phyloP scores from a whole-genome alignment of 35 echinoderm and acorn worm genomes.

The Hemicentrotus pulcherrimus region DNA sequence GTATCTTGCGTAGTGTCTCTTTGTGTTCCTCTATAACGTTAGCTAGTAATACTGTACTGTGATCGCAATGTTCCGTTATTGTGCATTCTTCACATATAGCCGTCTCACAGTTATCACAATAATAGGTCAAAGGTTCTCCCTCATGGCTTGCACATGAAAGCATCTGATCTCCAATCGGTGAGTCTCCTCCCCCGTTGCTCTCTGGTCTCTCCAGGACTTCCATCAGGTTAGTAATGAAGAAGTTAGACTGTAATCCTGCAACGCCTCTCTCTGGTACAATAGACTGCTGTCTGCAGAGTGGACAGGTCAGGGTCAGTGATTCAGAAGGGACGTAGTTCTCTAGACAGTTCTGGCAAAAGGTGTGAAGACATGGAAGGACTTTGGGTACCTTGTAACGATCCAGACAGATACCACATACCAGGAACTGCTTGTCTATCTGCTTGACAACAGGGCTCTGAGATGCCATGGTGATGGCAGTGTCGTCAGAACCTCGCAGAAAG shows the following conservation, averaged over 20 bases:
- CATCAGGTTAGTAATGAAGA: conserved; percentile 99
- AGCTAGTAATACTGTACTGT: conserved; percentile 75
- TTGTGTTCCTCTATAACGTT: conserved; percentile 97
- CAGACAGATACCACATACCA: conserved; percentile 95
- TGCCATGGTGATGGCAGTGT: conserved; percentile 75
- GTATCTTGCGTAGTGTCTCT: conserved; percentile 71
- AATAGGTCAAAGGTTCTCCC: conserved; percentile 78
- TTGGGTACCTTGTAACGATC: conserved; percentile 93
- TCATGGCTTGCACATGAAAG: conserved; percentile 74
- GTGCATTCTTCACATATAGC: conserved; percentile 91
- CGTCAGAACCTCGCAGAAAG: conserved; percentile 43
- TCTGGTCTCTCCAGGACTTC: conserved; percentile 96
- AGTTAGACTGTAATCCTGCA: conserved; percentile 87
- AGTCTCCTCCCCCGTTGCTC: conserved; percentile 76
- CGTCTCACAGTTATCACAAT: conserved; percentile 91
- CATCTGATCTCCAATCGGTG: conserved; percentile 50
- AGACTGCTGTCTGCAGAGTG: conserved; percentile 90
- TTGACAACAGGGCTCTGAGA: conserved; percentile 95
- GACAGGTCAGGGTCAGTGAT: conserved; percentile 84
- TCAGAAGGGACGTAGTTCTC: conserved; percentile 94
- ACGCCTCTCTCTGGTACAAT: conserved; percentile 92
- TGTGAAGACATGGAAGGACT: conserved; percentile 95
- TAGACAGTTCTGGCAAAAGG: conserved; percentile 98
- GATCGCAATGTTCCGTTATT: conserved; percentile 85
- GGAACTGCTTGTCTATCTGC: conserved; percentile 98